Percentiles rank a stretch among this genome's conserved stretches.
Evolutionary conservation across 2,888 invertebrate species (phyloP).

Genomic region (Boloria selene): DNA sequence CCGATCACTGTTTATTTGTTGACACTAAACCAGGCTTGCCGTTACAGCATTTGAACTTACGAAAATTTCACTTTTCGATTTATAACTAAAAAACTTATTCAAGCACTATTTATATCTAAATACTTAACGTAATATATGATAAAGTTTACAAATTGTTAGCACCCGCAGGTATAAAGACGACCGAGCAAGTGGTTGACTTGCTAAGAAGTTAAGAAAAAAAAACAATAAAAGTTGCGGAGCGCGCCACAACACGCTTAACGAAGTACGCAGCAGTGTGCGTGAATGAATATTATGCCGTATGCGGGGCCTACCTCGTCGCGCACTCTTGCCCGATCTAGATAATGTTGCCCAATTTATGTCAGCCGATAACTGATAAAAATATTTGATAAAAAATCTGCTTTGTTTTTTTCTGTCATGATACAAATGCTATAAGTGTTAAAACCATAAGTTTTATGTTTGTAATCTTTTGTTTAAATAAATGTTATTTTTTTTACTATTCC

Average conservation of each 20-base stretch:
- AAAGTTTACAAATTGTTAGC: constrained; percentile 52
- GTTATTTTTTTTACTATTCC: no score
- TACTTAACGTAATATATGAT: constrained; percentile 39
- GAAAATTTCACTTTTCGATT: constrained; percentile 66
- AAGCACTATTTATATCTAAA: constrained; percentile 35
- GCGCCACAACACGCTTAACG: constrained; percentile 57
- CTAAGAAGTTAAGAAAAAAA: constrained; percentile 57
- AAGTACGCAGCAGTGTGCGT: constrained; percentile 69
- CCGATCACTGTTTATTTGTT: constrained; percentile 77
- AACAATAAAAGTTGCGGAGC: constrained; percentile 55
- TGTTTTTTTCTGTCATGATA: not conserved
- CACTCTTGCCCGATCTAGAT: constrained; percentile 34
- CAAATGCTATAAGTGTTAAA: not conserved
- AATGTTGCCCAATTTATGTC: constrained; percentile 38
- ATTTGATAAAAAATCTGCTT: constrained; percentile 18
- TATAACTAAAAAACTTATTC: constrained; percentile 46
- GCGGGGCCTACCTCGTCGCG: constrained; percentile 46
- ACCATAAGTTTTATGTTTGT: no score
- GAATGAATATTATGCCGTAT: constrained; percentile 59
- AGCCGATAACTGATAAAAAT: constrained; percentile 18
- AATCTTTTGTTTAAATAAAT: no score
- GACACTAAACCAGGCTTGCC: constrained; percentile 75
- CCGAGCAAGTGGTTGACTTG: constrained; percentile 58
- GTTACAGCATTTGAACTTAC: constrained; percentile 44
- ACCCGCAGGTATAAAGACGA: constrained; percentile 64